Conservation (phyloP, 2,113 vertebrate genomes). For the Leucoraja erinaceus region DNA sequence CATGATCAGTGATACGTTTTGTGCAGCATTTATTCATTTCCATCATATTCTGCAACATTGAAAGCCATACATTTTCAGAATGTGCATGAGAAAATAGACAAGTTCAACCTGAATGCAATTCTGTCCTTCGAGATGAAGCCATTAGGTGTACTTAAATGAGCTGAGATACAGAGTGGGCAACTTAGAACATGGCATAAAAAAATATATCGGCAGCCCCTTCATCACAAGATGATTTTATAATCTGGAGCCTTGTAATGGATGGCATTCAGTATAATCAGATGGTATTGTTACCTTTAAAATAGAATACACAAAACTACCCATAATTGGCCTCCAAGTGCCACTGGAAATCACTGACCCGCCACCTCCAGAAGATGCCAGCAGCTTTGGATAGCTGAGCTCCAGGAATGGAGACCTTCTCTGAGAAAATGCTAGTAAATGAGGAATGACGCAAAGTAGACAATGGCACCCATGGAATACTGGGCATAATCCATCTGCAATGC, state of each 20-base stretch:
- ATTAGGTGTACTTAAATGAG: background rate
- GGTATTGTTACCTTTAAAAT: background rate
- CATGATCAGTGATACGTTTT: background rate
- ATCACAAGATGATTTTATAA: too few species aligned
- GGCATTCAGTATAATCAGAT: too few species aligned
- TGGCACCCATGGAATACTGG: too few species aligned
- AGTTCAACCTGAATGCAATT: background rate
- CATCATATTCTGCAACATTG: background rate
- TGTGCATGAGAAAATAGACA: background rate
- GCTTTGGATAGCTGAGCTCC: background rate
- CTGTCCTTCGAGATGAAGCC: background rate
- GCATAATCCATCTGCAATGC: background rate
- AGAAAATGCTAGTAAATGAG: background rate
- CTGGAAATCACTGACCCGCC: too few species aligned
- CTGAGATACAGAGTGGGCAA: background rate
- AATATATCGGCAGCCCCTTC: too few species aligned
- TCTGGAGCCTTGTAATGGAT: too few species aligned
- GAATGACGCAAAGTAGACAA: background rate
- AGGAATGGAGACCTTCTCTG: background rate
- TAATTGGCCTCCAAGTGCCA: background rate
- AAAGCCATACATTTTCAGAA: background rate
- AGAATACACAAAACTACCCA: background rate
- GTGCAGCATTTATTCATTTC: background rate
- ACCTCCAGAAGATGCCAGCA: too few species aligned
- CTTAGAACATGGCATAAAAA: slow-evolving; percentile 9